Evolutionary conservation across 23 tunicate species (phyloP), one percentile per base, ranked within the genome.

Genomic region (Halocynthia aurantium): DNA sequence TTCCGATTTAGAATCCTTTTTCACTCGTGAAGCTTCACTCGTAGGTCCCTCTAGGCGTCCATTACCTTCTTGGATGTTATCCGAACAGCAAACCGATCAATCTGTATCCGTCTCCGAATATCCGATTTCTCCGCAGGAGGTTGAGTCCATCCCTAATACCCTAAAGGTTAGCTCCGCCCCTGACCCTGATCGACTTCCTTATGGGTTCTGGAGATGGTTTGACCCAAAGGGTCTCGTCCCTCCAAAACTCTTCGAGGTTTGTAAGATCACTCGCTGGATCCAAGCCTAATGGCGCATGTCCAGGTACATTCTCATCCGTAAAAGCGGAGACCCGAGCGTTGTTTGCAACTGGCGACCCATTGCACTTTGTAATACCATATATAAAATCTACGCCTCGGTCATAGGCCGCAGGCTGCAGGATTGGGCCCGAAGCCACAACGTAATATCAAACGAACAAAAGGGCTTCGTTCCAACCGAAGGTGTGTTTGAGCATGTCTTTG

Each of bases 401-500:
- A n/a, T 60, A n/a, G 64, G 17, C n/a, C 64, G 64, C 64, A n/a
- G 64, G 64, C 64, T 60, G 18, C 64, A 60, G 4, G 4, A 55
- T 55, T 17, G 76, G 40, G 21, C 76, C 17, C 21, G n/a, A 71
- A 56, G 56, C 40, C 4, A 31, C 44, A 20, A 56, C 12, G 76
- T 71, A 55, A 44, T 44, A 55, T 71, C 76, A 17, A 21, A 55
- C 13, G 55, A 51, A 19, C 76, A 71, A 44, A 71, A 71, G 53
- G 76, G 76, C 56, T 71, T 71, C 58, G 5, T 71, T 22, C 60
- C 76, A 44, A 56, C 52, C 56, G 76, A 71, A 6, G 76, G 76
- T 17, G 40, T 44, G 2, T 71, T 71, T 56, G 76, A 71, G 58
- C 76, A 71, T 4, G 76, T 71, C 15, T 71, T 71, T 56, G 40